Evolutionary conservation across 2,113 vertebrate species (phyloP).

Genomic region (Formicarius rufipectus): DNA sequence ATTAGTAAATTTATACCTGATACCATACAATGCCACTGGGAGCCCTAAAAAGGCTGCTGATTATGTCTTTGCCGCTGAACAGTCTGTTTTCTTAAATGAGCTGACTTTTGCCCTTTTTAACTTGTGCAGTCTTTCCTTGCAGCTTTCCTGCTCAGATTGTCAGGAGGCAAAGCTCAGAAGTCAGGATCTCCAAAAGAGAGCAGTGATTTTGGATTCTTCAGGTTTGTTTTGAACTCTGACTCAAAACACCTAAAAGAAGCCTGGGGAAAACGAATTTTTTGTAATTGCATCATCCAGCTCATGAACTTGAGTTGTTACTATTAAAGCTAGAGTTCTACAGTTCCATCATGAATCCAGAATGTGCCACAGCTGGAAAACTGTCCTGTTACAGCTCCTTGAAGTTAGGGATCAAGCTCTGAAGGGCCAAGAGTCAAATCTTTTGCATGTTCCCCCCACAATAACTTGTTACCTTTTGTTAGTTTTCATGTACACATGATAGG

Average conservation of each 20-base stretch:
- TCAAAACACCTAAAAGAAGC: background rate
- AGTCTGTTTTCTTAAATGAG: background rate
- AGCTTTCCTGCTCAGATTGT: background rate
- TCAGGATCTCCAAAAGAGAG: background rate
- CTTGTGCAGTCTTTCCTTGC: background rate
- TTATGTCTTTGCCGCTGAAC: background rate
- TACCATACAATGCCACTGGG: background rate
- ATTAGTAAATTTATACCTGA: background rate
- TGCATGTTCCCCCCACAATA: background rate
- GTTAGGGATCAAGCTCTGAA: background rate
- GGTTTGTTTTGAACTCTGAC: background rate
- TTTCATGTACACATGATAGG: background rate
- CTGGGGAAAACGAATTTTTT: background rate
- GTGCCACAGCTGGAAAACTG: background rate
- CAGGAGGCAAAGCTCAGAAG: background rate
- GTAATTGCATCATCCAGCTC: background rate
- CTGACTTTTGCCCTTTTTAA: background rate
- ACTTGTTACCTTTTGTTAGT: background rate
- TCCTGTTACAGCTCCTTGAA: background rate
- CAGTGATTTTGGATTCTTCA: background rate
- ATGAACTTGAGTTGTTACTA: background rate
- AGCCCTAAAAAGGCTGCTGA: background rate
- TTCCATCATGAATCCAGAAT: background rate
- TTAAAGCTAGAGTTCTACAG: background rate
- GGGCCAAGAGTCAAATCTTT: background rate